Percentiles rank a stretch among this genome's conserved stretches.
Conservation (phyloP, 2,888 invertebrate species). For the Hypsopygia costalis region DNA sequence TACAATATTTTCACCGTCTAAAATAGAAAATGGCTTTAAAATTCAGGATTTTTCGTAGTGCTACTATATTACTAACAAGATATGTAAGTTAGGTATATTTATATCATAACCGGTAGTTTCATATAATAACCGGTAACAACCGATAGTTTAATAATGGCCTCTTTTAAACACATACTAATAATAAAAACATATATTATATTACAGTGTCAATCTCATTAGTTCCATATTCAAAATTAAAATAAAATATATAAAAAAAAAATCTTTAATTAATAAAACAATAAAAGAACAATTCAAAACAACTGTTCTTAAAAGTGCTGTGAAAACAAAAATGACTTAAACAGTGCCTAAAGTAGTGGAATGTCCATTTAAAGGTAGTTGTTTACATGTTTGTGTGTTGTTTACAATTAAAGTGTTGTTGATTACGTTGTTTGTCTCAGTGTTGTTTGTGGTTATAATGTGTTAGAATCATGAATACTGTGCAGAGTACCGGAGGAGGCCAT, state of each 20-base stretch:
- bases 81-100: too few relatives aligned
- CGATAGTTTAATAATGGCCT: too few relatives aligned
- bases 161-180: too few relatives aligned
- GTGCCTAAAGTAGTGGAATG: slow-evolving; percentile 60
- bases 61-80: too few relatives aligned
- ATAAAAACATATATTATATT: too few relatives aligned
- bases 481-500: slow-evolving; percentile 82
- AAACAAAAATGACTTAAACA: slow-evolving; percentile 36
- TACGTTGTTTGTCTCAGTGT: slow-evolving; percentile 12
- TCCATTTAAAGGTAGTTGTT: slow-evolving; percentile 51
- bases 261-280: slow-evolving; percentile 10
- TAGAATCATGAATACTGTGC: slow-evolving; percentile 82
- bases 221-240: too few relatives aligned
- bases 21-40: too few relatives aligned
- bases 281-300: slow-evolving; percentile 4
- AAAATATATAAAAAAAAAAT: not conserved
- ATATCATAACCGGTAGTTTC: too few relatives aligned
- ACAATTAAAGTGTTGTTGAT: not conserved
- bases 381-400: slow-evolving; percentile 3
- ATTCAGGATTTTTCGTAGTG: too few relatives aligned
- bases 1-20: too few relatives aligned
- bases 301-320: slow-evolving; percentile 50
- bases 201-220: too few relatives aligned
- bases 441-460: slow-evolving; percentile 12
- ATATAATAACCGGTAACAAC: too few relatives aligned